Conservation (phyloP, 2,888 invertebrate species). For the Ryuthela nishihirai region DNA sequence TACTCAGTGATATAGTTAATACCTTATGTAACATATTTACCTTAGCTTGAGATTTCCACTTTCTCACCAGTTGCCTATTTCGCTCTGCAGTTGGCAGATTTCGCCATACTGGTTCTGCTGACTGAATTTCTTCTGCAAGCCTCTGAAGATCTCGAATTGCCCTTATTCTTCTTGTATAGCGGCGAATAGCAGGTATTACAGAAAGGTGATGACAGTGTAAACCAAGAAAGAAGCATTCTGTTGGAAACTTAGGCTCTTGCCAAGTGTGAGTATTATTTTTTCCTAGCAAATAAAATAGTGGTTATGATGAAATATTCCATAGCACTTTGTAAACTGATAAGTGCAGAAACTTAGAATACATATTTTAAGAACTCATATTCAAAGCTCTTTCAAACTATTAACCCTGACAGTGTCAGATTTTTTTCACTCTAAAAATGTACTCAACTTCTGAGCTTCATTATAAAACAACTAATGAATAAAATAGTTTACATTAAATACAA, state of each 20-base stretch:
- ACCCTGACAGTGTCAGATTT: no score
- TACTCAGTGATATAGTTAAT: no score
- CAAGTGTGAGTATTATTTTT: constrained; percentile 56
- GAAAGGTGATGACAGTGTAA: constrained; percentile 90
- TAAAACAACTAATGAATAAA: no score
- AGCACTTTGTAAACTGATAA: no score
- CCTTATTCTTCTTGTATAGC: constrained; percentile 69
- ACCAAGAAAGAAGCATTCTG: constrained; percentile 95
- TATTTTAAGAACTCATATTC: not conserved
- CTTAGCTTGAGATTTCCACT: constrained; percentile 84
- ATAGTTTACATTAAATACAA: no score
- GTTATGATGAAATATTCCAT: no score
- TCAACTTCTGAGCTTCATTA: no score
- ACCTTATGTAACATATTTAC: constrained; percentile 39
- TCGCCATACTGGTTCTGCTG: constrained; percentile 60
- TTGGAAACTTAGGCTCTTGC: constrained; percentile 84
- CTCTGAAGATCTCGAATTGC: constrained; percentile 82
- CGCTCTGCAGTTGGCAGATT: constrained; percentile 68
- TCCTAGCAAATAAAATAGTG: no score
- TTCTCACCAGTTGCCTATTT: constrained; percentile 75
- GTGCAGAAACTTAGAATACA: no score
- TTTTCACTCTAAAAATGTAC: no score
- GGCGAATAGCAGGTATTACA: constrained; percentile 80
- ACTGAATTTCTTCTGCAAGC: constrained; percentile 73
- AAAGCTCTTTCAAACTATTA: not conserved